A percentile compares a stretch with the other conserved stretches of the same genome.
Evolutionary conservation across 2,113 vertebrate species (phyloP).

Genomic region (Sylvia atricapilla): DNA sequence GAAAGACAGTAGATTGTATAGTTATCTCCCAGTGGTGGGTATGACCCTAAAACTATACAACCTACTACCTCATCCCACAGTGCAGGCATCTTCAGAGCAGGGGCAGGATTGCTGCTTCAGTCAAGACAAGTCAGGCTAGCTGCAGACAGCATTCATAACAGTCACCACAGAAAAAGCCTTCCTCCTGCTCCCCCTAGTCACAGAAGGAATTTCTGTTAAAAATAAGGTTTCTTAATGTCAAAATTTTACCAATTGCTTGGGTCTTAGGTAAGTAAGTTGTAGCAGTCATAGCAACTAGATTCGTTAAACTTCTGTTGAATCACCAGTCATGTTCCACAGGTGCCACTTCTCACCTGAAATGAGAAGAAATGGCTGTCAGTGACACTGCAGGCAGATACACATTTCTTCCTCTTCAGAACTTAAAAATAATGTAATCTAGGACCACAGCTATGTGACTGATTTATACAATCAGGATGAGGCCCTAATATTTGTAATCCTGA

Average conservation of each 20-base stretch:
- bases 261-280: neutral
- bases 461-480: neutral
- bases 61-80: slow-evolving; percentile 99
- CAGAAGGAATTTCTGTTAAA: neutral
- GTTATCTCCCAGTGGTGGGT: slow-evolving; percentile 99
- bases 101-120: neutral
- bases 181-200: neutral
- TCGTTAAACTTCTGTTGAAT: neutral
- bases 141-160: neutral
- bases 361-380: slow-evolving; percentile 22
- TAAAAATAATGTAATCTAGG: neutral
- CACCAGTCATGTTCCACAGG: neutral
- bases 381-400: neutral
- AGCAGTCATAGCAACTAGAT: neutral
- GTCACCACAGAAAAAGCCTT: neutral
- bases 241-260: neutral
- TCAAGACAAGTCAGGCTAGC: neutral
- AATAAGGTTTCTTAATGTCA: neutral
- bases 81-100: slow-evolving; percentile 59
- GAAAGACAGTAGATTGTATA: slow-evolving; percentile 99
- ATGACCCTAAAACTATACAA: slow-evolving; percentile 99
- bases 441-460: neutral
- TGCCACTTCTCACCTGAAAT: slow-evolving; percentile 13
- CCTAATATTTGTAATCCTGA: neutral
- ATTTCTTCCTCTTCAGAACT: neutral